Conservation (phyloP, 2,888 invertebrate genomes). For the Fabriciana adippe region DNA sequence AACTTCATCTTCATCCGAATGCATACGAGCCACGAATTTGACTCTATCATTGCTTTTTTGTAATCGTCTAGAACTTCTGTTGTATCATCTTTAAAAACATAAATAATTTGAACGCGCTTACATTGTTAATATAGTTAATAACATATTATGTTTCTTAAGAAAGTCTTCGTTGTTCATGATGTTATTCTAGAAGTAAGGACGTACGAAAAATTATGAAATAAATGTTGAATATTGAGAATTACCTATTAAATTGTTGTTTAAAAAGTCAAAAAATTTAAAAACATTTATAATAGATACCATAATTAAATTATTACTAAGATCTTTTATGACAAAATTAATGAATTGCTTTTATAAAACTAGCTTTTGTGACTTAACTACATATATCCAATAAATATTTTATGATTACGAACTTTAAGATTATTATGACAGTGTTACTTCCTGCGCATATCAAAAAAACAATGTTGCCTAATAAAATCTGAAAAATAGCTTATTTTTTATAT, state of each 20-base stretch:
- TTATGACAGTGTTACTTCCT: constrained; percentile 62
- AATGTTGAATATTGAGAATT: too few relatives aligned
- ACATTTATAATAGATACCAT: too few relatives aligned
- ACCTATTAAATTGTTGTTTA: too few relatives aligned
- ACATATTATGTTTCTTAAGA: too few relatives aligned
- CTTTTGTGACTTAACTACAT: constrained; percentile 9
- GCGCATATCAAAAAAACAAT: constrained; percentile 33
- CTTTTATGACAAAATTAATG: background rate
- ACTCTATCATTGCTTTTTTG: constrained; percentile 53
- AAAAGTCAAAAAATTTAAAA: too few relatives aligned
- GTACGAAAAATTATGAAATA: too few relatives aligned
- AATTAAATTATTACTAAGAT: too few relatives aligned
- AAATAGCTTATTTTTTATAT: background rate
- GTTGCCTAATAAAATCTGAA: background rate
- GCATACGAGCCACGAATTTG: constrained; percentile 55
- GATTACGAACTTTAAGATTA: constrained; percentile 56
- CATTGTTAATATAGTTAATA: background rate
- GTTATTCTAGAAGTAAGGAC: too few relatives aligned
- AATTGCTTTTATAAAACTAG: constrained; percentile 3
- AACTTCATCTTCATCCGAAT: constrained; percentile 68
- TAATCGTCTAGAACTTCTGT: constrained; percentile 52
- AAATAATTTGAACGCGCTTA: background rate
- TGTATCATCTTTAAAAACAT: constrained; percentile 27
- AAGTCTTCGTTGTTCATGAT: too few relatives aligned
- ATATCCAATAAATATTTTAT: constrained; percentile 62